phyloP scores from a whole-genome alignment of 2,113 vertebrate genomes.

The Athene cunicularia region DNA sequence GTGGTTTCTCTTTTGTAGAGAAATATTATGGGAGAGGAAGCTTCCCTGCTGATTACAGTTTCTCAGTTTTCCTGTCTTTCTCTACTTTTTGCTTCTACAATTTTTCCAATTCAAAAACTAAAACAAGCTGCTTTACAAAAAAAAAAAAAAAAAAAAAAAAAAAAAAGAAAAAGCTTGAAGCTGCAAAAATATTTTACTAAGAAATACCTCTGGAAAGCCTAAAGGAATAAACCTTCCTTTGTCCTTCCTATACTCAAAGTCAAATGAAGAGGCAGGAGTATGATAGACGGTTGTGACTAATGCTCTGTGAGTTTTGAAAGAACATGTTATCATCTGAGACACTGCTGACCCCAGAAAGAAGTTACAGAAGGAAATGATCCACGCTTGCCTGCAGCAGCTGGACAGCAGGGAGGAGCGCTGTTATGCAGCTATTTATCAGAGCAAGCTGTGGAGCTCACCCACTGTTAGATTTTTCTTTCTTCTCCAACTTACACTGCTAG shows the following conservation, averaged over 20 bases:
- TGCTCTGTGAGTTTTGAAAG: background rate
- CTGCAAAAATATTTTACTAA: slow-evolving; percentile 2
- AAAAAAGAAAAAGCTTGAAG: background rate
- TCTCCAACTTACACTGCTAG: background rate
- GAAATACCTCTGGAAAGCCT: background rate
- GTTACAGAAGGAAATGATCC: background rate
- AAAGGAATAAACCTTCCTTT: background rate
- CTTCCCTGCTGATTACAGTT: background rate
- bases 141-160: too few relatives aligned
- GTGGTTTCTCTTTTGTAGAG: slow-evolving; percentile 22
- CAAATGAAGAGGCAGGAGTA: background rate
- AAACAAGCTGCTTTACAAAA: background rate
- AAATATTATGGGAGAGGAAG: slow-evolving; percentile 9
- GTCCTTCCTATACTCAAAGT: background rate
- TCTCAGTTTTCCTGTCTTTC: slow-evolving; percentile 7
- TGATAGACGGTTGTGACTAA: background rate
- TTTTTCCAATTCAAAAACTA: background rate
- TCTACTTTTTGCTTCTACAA: background rate
- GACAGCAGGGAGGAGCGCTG: background rate
- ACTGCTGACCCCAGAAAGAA: background rate
- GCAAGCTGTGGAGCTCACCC: background rate
- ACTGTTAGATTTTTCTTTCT: background rate
- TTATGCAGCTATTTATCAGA: background rate
- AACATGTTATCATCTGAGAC: background rate
- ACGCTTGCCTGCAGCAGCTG: background rate